phyloP scores from a whole-genome alignment of 2,797 vertebrate genomes.

The Mus minutoides region DNA sequence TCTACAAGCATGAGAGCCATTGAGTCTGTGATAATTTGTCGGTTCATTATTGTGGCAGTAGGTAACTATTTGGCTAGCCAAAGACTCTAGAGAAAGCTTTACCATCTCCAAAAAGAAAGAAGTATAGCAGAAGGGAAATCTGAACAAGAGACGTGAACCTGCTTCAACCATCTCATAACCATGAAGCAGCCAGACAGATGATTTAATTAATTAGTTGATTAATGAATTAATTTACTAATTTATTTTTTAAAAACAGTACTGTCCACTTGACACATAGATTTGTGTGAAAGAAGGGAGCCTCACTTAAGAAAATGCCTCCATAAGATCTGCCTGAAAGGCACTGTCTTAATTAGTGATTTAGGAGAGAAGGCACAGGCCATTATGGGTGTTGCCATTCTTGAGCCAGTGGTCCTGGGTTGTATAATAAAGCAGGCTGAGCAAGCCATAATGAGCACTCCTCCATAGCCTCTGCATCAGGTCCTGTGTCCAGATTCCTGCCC shows the following conservation, averaged over 20 bases:
- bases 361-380: not conserved
- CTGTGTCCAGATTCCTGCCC: not conserved
- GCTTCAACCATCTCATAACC: not conserved
- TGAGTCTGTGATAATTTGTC: not conserved
- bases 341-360: not conserved
- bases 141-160: not conserved
- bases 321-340: not conserved
- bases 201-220: not conserved
- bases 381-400: not conserved
- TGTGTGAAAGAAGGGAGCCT: not conserved
- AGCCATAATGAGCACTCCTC: not conserved
- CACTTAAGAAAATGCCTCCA: not conserved
- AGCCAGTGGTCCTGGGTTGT: not conserved
- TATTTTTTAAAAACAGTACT: not conserved
- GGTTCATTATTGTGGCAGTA: not conserved
- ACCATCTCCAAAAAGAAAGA: not conserved
- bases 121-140: not conserved
- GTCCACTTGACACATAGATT: not conserved
- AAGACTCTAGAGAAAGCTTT: not conserved
- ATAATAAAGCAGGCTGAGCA: not conserved
- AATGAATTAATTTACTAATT: not conserved
- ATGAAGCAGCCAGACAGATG: not conserved
- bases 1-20: not conserved
- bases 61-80: not conserved
- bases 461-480: not conserved